Base-by-base conservation (phyloP, 2,113 vertebrate species). In the Podilymbus podiceps region DNA sequence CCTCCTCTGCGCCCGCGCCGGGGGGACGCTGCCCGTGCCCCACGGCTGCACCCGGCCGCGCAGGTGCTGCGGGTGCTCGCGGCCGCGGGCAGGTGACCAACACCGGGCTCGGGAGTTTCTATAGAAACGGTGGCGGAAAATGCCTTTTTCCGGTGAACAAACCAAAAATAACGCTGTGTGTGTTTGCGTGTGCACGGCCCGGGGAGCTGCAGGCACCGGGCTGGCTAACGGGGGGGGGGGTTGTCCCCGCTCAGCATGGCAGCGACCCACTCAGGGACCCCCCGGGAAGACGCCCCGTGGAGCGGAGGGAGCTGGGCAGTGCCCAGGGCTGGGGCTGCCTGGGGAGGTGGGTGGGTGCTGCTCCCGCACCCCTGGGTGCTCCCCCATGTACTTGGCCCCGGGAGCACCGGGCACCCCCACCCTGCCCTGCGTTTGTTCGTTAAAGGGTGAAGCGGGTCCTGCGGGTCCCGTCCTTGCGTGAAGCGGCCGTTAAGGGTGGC, bases 401-500 rank as follows among this genome's bases (percentile, higher is more conserved):
- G n/a, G 30, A 55, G 22, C 62, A 21, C 59, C n/a, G 8, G n/a
- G 10, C 47, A 42, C 77, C 77, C 14, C 30, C 47, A 31, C 9
- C 28, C 20, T 11, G 31, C 56, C 31, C 24, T 14, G 62, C 16
- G 1, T 64, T 30, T 15, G 23, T 40, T 30, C 1, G 2, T 46
- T 5, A 9, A 9, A 6, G 47, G 40, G 10, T 9, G 7, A 19
- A 2, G 33, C 1, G 22, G 9, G n/a, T 20, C 49, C 71, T 0
- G 0, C 14, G 0, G 42, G 24, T 66, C 5, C 63, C 8, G 0
- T 1, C 50, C 58, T n/a, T 4, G 21, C 52, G 4, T 6, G 0
- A 6, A 24, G 52, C 0, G 1, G 22, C 17, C 4, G 0, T 5
- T 27, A 1, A 56, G 47, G 33, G 30, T 2, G 4, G 5, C 3